Evolutionary conservation across 2,113 vertebrate species (phyloP), one percentile per base, ranked within the genome.

Genomic region (Thunnus thynnus): DNA sequence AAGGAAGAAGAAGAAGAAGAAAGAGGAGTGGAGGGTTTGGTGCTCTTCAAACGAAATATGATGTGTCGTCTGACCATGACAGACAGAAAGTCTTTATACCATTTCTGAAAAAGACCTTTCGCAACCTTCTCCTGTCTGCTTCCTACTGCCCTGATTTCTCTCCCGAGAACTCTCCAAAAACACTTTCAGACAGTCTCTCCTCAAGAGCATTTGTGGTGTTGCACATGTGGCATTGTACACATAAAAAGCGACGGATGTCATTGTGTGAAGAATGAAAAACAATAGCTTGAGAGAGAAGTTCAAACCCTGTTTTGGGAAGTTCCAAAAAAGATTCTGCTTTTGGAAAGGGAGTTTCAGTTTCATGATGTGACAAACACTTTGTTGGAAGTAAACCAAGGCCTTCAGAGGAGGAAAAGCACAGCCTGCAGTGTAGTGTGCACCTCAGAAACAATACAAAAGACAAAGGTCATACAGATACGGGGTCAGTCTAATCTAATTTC

Each of bases 401-500:
- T 58, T 52, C 13, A 6, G 22, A 36, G n/a, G 13, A 13, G 41
- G 17, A 78, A 58, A 30, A 4, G 13, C 58, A 51, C 44, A 27
- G n/a, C 32, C 47, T 13, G n/a, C 41, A 18, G 13, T 6, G 22
- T 22, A 12, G 22, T 11, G 48, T 69, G 36, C 46, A 55, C 41
- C 54, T 66, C 41, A 51, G 71, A 72, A 81, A 76, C 44, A 51
- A 66, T 4, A 22, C 10, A 25, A 64, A 44, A 75, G n/a, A 63
- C 73, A 69, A 65, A 57, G 64, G 64, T 72, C 44, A 56, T 50
- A 46, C 51, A 72, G 50, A 76, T 83, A 56, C 36, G 54, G 75
- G 65, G 69, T 63, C 70, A 50, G 50, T 20, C 71, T 63, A 75
- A 84, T 88, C 80, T 85, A 41, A 87, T 84, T 83, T 88, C 72